Evolutionary conservation across 1,140 invertebrate genomes (phyloP), one percentile per base, ranked within the genome.

Genomic region (fruit fly (Drosophila melanogaster)): DNA sequence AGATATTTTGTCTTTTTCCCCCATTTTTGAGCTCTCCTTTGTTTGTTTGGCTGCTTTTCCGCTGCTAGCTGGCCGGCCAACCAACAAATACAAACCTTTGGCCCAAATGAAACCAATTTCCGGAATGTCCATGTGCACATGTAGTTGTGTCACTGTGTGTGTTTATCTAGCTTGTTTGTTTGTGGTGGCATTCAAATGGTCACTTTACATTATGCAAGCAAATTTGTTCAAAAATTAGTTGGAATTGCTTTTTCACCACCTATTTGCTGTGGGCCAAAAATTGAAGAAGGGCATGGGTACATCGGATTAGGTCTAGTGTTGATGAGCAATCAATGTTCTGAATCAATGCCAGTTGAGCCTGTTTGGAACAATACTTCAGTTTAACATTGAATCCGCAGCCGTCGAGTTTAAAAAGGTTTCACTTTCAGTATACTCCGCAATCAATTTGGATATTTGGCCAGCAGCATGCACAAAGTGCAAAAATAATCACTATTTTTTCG

Each of bases 181-280:
- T n/a, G n/a, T 26, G 14, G 44, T 35, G 61, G 60, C 65, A 78
- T 66, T 70, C 53, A 75, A 75, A 75, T 83, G 62, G 33, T 54
- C 40, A 47, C 66, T 62, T 74, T 49, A 60, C 53, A 80, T 80
- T 85, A 85, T 80, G 67, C 55, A 58, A 72, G 73, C 69, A 86
- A 70, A 80, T 86, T 80, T 85, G 77, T 74, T 81, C 58, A 70
- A 85, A 85, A 85, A 85, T 85, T 80, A 74, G 64, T 85, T 69
- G 37, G 46, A 85, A 85, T 80, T 80, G 77, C 58, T 79, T 77
- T 73, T 64, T 55, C 60, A 64, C 72, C 61, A 15, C 37, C 41
- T 6, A 10, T 7, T 22, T n/a, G 17, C n/a, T 44, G 61, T 15
- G 10, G 7, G 11, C 11, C 11, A 41, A 30, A 19, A 24, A 0